Evolutionary conservation across 30 jellyfish, hydroid and myxozoan species (phyloP).

Genomic region (Nemopilema nomurai): DNA sequence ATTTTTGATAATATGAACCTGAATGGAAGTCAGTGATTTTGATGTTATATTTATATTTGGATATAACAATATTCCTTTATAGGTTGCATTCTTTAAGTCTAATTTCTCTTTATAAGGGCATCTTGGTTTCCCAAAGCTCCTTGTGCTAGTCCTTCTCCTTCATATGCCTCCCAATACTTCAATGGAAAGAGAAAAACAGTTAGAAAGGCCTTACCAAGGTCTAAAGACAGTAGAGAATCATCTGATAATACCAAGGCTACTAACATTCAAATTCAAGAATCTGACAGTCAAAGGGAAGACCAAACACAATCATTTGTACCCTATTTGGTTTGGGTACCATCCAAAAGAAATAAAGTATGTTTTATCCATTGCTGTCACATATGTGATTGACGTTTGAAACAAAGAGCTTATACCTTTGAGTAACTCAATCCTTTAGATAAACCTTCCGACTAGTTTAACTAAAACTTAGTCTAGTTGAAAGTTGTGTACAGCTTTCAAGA

Average conservation of each 20-base stretch:
- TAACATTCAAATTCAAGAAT: conserved; percentile 9
- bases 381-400: too few species aligned
- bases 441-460: too few species aligned
- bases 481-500: too few species aligned
- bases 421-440: too few species aligned
- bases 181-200: conserved; percentile 1
- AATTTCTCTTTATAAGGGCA: not conserved
- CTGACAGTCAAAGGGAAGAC: not conserved
- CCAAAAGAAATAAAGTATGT: conserved; percentile 30
- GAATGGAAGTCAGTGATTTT: too few species aligned
- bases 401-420: too few species aligned
- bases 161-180: conserved; percentile 45
- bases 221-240: not conserved
- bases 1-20: too few species aligned
- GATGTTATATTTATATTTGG: too few species aligned
- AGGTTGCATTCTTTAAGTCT: too few species aligned
- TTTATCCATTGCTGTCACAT: not conserved
- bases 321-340: conserved; percentile 57
- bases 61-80: too few species aligned
- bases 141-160: conserved; percentile 57
- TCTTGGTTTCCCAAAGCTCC: conserved; percentile 39
- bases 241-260: conserved; percentile 2
- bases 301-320: conserved; percentile 5
- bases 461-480: too few species aligned
- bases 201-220: not conserved